Percentiles rank a stretch among this genome's conserved stretches.
Evolutionary conservation across 2,888 invertebrate species (phyloP).

Genomic region (Pecten maximus): DNA sequence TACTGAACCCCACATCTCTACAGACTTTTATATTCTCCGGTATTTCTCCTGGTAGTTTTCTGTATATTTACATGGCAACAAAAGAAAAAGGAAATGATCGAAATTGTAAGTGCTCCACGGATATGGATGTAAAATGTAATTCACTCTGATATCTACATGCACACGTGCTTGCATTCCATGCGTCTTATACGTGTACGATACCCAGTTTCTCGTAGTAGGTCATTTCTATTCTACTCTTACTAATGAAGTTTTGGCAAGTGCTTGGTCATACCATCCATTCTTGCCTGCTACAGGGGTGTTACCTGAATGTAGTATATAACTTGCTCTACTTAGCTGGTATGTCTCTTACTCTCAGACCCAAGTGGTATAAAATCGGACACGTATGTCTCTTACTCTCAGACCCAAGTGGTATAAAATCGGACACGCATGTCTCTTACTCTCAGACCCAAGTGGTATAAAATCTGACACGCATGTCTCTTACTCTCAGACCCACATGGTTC

Average conservation of each 20-base stretch:
- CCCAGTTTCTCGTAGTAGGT: neutral
- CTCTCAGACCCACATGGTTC: neutral
- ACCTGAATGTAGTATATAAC: neutral
- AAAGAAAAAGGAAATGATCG: too few species aligned
- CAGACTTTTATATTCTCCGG: too few species aligned
- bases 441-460: neutral
- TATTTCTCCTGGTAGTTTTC: too few species aligned
- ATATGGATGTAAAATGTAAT: neutral
- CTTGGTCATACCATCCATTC: neutral
- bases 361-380: too few species aligned
- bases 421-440: neutral
- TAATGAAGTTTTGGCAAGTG: neutral
- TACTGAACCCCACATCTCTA: too few species aligned
- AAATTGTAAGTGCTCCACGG: neutral
- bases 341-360: neutral
- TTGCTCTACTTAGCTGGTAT: neutral
- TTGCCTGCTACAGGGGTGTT: neutral
- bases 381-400: neutral
- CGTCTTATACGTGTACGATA: neutral
- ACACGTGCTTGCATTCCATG: neutral
- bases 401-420: neutral
- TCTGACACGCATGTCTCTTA: neutral
- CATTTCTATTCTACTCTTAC: neutral
- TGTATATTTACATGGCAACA: too few species aligned
- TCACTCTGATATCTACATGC: neutral